phyloP scores from a whole-genome alignment of 2,888 invertebrate species.

The Lottia scabra region DNA sequence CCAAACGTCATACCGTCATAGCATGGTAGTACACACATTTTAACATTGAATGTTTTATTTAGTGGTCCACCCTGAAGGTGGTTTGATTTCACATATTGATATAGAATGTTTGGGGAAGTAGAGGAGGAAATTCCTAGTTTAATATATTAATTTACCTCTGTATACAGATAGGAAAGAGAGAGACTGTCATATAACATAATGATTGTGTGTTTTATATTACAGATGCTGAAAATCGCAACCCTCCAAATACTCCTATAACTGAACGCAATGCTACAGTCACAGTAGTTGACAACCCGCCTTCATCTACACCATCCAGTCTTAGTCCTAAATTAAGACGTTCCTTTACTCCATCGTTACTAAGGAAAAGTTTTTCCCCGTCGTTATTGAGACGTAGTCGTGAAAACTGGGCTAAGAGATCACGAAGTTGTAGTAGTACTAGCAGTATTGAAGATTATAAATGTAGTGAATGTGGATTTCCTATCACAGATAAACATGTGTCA shows the following conservation, averaged over 20 bases:
- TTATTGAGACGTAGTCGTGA: constrained; percentile 14
- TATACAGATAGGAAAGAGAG: background rate
- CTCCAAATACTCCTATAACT: background rate
- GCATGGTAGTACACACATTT: too few relatives aligned
- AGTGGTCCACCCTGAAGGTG: too few relatives aligned
- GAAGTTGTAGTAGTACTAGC: background rate
- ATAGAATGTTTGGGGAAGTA: too few relatives aligned
- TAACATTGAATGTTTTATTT: background rate
- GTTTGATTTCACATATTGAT: too few relatives aligned
- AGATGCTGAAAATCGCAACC: background rate
- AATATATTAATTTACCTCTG: too few relatives aligned
- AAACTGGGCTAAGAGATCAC: constrained; percentile 7
- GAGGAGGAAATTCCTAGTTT: too few relatives aligned
- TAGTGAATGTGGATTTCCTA: constrained; percentile 47
- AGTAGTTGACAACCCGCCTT: background rate
- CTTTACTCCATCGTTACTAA: background rate
- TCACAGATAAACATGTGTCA: constrained; percentile 47
- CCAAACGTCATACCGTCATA: too few relatives aligned
- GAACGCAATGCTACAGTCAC: background rate
- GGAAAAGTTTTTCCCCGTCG: constrained; percentile 20
- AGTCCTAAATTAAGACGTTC: background rate
- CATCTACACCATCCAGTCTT: background rate
- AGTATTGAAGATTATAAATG: constrained; percentile 33
- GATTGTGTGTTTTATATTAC: background rate
- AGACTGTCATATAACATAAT: background rate